phyloP scores from a whole-genome alignment of 2,797 vertebrate species.

The Pygocentrus nattereri region DNA sequence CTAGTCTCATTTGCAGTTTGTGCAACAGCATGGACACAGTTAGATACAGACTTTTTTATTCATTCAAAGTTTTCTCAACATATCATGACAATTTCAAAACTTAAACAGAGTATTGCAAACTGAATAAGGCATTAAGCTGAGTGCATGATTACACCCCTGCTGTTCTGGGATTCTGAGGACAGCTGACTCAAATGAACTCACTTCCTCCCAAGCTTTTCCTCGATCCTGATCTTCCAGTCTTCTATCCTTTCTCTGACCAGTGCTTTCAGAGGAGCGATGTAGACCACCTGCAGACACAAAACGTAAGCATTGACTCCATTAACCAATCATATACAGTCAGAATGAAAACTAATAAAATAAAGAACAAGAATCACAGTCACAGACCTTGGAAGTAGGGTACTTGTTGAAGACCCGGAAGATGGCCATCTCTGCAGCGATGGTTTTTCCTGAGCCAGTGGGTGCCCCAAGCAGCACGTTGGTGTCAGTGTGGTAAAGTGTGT shows the following conservation, averaged over 20 bases:
- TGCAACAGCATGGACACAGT: too few species aligned
- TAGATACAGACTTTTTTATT: too few species aligned
- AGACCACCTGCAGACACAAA: constrained; percentile 86
- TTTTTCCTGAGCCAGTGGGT: constrained; percentile 97
- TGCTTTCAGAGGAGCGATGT: constrained; percentile 96
- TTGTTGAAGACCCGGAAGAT: constrained; percentile 97
- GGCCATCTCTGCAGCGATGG: constrained; percentile 96
- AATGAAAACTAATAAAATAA: neutral
- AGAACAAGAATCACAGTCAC: neutral
- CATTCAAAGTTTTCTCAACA: too few species aligned
- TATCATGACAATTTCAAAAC: neutral
- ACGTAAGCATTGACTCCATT: neutral
- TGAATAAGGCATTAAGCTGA: neutral
- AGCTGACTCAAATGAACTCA: constrained; percentile 69
- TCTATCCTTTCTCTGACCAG: constrained; percentile 96
- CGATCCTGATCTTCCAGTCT: constrained; percentile 96
- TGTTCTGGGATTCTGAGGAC: neutral
- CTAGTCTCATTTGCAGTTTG: too few species aligned
- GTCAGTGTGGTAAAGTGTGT: constrained; percentile 95
- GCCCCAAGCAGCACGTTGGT: constrained; percentile 96
- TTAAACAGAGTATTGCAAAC: neutral
- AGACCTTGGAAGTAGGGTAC: constrained; percentile 91
- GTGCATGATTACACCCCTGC: neutral
- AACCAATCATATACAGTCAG: neutral
- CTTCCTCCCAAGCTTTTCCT: constrained; percentile 95